A percentile compares a stretch with the other conserved stretches of the same genome.
These are phyloP conservation scores for Spheniscus humboldti DNA, from an alignment of 2,797 vertebrate species.

Conservation along the genomic window DNA sequence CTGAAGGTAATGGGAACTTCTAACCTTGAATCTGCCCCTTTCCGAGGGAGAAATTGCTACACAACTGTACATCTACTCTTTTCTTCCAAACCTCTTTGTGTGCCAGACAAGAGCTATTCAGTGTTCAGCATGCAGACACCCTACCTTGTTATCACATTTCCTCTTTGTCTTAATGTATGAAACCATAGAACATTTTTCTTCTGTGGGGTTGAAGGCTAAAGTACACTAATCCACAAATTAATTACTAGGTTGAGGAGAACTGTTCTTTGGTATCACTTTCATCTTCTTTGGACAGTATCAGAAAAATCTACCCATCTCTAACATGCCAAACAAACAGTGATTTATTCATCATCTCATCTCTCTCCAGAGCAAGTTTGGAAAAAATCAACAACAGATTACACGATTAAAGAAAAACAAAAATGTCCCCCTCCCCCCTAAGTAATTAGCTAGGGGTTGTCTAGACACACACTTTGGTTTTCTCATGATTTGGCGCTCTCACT, in stretches of 20 bases:
- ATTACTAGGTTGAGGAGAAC: not conserved
- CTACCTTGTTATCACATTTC: not conserved
- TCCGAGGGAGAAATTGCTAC: not conserved
- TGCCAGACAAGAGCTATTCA: not conserved
- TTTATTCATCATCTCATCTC: not conserved
- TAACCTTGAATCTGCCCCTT: not conserved
- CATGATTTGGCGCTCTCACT: not conserved
- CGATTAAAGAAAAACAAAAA: not conserved
- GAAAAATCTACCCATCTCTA: not conserved
- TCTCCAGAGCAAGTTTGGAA: not conserved
- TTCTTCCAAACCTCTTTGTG: not conserved
- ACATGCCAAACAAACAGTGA: not conserved
- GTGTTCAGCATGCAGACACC: not conserved
- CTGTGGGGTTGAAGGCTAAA: not conserved
- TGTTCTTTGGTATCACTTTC: not conserved
- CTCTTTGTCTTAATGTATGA: not conserved
- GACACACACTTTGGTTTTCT: not conserved
- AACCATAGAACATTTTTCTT: not conserved
- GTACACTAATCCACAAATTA: not conserved
- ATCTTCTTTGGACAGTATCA: not conserved
- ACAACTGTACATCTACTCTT: not conserved
- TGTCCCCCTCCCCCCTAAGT: not conserved
- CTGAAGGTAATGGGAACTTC: not conserved
- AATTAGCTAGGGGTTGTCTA: not conserved
- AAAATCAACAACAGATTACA: not conserved